phyloP scores from a whole-genome alignment of 2,888 invertebrate genomes.

The Allophyes oxyacanthae region DNA sequence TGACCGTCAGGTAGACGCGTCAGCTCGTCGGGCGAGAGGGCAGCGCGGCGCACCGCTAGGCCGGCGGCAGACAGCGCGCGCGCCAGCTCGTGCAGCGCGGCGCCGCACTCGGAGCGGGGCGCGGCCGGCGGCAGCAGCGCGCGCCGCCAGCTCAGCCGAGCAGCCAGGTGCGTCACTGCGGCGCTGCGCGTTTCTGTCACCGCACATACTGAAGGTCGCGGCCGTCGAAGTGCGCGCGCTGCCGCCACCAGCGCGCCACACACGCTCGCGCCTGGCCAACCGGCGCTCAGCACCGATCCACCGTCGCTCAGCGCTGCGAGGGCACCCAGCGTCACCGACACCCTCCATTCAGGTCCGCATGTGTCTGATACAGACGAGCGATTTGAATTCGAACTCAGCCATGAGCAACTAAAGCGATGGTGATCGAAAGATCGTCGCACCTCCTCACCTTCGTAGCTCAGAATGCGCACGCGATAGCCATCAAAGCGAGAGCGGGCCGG shows the following conservation, averaged over 20 bases:
- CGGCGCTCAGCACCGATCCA: conserved; percentile 58
- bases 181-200: conserved; percentile 59
- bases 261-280: conserved; percentile 62
- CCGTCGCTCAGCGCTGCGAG: conserved; percentile 65
- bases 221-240: conserved; percentile 57
- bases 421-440: conserved; percentile 4
- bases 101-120: conserved; percentile 60
- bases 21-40: conserved; percentile 38
- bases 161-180: conserved; percentile 62
- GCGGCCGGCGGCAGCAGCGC: conserved; percentile 60
- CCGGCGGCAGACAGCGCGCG: conserved; percentile 63
- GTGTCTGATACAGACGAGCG: conserved; percentile 65
- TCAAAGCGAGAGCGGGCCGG: conserved; percentile 34
- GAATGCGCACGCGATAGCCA: conserved; percentile 40
- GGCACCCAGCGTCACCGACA: conserved; percentile 63
- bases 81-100: conserved; percentile 57
- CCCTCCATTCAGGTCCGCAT: conserved; percentile 68
- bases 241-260: conserved; percentile 65
- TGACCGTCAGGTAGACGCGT: conserved; percentile 64
- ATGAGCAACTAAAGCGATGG: not conserved
- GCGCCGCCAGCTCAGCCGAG: conserved; percentile 68
- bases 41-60: conserved; percentile 55
- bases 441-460: conserved; percentile 63
- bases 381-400: not conserved
- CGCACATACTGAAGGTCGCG: conserved; percentile 56